phyloP scores from a whole-genome alignment of 2,888 invertebrate species.

The Nemotelus pantherinus region DNA sequence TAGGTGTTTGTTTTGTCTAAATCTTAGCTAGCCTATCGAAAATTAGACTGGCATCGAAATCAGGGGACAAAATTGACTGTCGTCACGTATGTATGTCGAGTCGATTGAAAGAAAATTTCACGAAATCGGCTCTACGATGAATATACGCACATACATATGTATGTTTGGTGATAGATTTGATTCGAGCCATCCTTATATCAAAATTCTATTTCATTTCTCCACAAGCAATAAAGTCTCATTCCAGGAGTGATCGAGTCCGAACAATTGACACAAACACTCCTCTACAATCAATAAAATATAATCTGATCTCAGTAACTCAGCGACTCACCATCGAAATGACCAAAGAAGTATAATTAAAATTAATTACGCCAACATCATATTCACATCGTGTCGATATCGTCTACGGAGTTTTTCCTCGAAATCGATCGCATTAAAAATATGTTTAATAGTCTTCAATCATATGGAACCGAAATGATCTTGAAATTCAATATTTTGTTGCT shows the following conservation, averaged over 20 bases:
- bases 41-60: not conserved
- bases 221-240: constrained; percentile 3
- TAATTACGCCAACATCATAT: constrained; percentile 33
- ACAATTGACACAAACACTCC: too few species aligned
- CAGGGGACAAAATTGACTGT: not conserved
- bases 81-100: not conserved
- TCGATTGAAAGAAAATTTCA: too few species aligned
- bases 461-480: constrained; percentile 32
- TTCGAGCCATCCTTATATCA: too few species aligned
- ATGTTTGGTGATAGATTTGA: too few species aligned
- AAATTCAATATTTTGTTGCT: constrained; percentile 36
- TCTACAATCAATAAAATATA: too few species aligned
- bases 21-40: not conserved
- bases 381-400: constrained; percentile 5
- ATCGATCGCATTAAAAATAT: constrained; percentile 30
- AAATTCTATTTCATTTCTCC: constrained; percentile 23
- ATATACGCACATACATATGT: too few species aligned
- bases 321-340: not conserved
- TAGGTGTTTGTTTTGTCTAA: not conserved
- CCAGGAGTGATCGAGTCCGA: too few species aligned
- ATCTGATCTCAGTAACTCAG: too few species aligned
- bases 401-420: constrained; percentile 28
- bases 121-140: too few species aligned
- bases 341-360: constrained; percentile 28
- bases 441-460: constrained; percentile 32